Conservation (phyloP, 2,888 invertebrate genomes). For the Panzeria rudis region DNA sequence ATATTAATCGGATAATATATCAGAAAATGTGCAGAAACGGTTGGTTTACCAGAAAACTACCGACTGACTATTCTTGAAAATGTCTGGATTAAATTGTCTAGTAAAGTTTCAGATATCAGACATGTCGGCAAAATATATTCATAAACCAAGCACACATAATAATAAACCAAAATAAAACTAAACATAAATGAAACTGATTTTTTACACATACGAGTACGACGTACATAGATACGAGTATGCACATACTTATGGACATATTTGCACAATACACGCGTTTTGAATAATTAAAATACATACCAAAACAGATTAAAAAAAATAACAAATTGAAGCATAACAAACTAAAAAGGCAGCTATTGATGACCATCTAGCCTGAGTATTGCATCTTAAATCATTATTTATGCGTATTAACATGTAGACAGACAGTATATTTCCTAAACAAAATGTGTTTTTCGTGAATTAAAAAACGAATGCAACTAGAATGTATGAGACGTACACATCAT, state of each 20-base stretch:
- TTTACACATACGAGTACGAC: slow-evolving; percentile 12
- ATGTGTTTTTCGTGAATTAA: slow-evolving; percentile 11
- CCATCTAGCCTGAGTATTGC: slow-evolving; percentile 35
- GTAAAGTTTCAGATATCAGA: no score
- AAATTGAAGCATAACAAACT: slow-evolving; percentile 36
- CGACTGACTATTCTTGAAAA: no score
- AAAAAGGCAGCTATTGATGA: slow-evolving; percentile 20
- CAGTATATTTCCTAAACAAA: slow-evolving; percentile 8
- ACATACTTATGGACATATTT: no score
- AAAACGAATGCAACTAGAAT: slow-evolving; percentile 1
- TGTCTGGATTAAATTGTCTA: no score
- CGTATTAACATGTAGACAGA: slow-evolving; percentile 23
- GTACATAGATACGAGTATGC: not conserved
- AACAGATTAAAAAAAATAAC: slow-evolving; percentile 20
- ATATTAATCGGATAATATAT: no score
- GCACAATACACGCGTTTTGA: slow-evolving; percentile 34
- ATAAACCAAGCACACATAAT: slow-evolving; percentile 38
- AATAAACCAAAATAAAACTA: slow-evolving; percentile 14
- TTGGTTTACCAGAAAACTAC: no score
- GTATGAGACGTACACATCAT: not conserved
- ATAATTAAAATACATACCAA: slow-evolving; percentile 50
- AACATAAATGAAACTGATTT: slow-evolving; percentile 55
- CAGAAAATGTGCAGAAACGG: no score
- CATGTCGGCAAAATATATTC: not conserved
- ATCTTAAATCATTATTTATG: slow-evolving; percentile 39